Evolutionary conservation across 2,113 vertebrate species (phyloP), one percentile per base, ranked within the genome.

Genomic region (Tricholaema leucomelas): DNA sequence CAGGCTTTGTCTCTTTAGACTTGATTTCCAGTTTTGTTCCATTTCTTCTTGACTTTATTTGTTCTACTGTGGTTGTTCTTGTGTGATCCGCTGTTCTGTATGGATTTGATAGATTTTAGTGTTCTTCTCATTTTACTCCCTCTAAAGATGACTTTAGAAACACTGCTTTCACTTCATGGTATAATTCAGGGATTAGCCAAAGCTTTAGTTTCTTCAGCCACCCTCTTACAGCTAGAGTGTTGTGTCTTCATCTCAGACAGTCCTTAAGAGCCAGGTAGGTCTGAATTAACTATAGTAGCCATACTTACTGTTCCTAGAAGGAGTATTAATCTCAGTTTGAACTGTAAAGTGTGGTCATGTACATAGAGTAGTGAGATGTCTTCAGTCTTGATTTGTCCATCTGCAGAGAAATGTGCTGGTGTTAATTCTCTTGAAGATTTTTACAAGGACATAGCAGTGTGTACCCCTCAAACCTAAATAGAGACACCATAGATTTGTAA

Each of bases 11-110:
- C 6, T 55, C 27, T 13, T 54, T 40, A 71, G 31, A 31, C 9
- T 46, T 88, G 20, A 6, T 12, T 58, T 65, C 77, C 2, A 0
- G 2, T 50, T 91, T 82, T 0, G 2, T 74, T 8, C 15, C 1
- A 4, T 42, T 66, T 0, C 0, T 67, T 10, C 28, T 67, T 56
- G 15, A n/a, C 85, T 82, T 87, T 33, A 19, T 2, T 54, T 0
- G 0, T 13, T 9, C 23, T 85, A 48, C 55, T 35, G 5, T 60
- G 44, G 7, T 9, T 1, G 0, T 35, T 76, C 30, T 78, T 21
- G 8, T 69, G 17, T 46, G 33, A 64, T 74, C 20, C 12, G 9
- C 8, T 36, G 0, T 33, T 73, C 13, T 3, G 3, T 77, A 12
- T 30, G 4, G 23, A 27, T 80, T 73, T 50, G 6, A n/a, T 38